Evolutionary conservation across 92 coral and sea anemone species (phyloP), one percentile per base, ranked within the genome.

Genomic region (Metridium senile): DNA sequence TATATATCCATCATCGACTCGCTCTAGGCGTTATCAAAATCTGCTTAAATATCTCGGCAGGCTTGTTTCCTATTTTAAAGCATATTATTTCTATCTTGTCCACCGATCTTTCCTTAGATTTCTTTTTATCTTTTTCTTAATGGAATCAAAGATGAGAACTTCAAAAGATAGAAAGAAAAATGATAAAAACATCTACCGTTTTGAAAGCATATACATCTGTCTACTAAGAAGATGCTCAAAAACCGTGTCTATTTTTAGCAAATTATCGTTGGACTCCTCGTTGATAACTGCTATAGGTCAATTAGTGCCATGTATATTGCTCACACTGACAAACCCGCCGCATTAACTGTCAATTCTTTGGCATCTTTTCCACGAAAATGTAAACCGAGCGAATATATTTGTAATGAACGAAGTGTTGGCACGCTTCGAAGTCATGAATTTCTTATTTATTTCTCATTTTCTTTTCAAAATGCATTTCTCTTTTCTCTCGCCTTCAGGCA

Each of bases 111-210:
- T 54, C n/a, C 25, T 16, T 3, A 54, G 25, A 21, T 20, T 54
- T 9, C 21, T 2, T 21, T 54, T 20, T 20, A 16, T 54, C n/a
- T 54, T 21, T 2, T 23, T 10, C 9, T 22, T 59, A 26, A 59
- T 59, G 66, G 66, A 59, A 59, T 20, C 61, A 54, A 54, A 45
- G 51, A 9, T 54, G 61, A 39, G 49, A 39, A 39, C 13, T 39
- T 13, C n/a, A n/a, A n/a, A n/a, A n/a, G n/a, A n/a, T n/a, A n/a
- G n/a, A n/a, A n/a, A n/a, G n/a, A n/a, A n/a, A n/a, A n/a, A n/a
- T n/a, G n/a, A n/a, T n/a, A n/a, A n/a, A n/a, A n/a, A n/a, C n/a
- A n/a, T n/a, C n/a, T n/a, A n/a, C n/a, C n/a, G n/a, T n/a, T n/a
- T n/a, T n/a, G n/a, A n/a, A n/a, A n/a, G n/a, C n/a, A 39, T 39